Percentiles rank a stretch among this genome's conserved stretches.
Evolutionary conservation across 2,797 vertebrate species (phyloP).

Genomic region (Poecilia picta): DNA sequence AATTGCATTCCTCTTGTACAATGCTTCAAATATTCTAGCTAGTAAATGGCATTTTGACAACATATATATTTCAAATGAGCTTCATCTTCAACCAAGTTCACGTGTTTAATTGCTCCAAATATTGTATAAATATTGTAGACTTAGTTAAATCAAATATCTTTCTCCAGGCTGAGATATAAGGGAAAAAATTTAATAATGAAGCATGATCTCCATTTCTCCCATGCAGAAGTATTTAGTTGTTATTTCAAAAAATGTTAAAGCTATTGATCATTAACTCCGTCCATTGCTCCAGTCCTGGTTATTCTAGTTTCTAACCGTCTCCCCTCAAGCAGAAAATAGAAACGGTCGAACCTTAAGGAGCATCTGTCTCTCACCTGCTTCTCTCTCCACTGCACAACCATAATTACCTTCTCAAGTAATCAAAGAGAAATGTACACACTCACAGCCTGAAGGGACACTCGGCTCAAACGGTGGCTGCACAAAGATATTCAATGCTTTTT

Average conservation of each 20-base stretch:
- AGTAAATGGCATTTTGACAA: background rate
- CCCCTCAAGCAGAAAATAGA: conserved; percentile 35
- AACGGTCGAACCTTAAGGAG: conserved; percentile 21
- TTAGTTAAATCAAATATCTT: background rate
- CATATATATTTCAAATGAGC: background rate
- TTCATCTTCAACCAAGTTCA: background rate
- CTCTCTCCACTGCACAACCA: conserved; percentile 37
- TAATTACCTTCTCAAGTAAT: conserved; percentile 51
- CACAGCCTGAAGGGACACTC: background rate
- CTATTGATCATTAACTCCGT: conserved; percentile 48
- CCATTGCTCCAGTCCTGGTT: conserved; percentile 12
- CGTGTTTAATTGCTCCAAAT: background rate
- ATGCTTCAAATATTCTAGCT: background rate
- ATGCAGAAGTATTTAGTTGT: background rate
- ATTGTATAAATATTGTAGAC: background rate
- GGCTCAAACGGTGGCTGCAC: background rate
- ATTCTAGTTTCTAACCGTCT: conserved; percentile 35
- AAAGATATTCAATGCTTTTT: background rate
- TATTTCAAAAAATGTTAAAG: conserved; percentile 20
- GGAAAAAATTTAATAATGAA: conserved; percentile 11
- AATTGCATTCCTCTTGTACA: background rate
- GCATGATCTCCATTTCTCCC: conserved; percentile 1
- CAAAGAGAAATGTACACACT: conserved; percentile 23
- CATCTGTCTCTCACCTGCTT: conserved; percentile 37
- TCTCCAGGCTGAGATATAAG: background rate